Evolutionary conservation across 2,888 invertebrate species (phyloP).

Genomic region (Drosophila niveifrons): DNA sequence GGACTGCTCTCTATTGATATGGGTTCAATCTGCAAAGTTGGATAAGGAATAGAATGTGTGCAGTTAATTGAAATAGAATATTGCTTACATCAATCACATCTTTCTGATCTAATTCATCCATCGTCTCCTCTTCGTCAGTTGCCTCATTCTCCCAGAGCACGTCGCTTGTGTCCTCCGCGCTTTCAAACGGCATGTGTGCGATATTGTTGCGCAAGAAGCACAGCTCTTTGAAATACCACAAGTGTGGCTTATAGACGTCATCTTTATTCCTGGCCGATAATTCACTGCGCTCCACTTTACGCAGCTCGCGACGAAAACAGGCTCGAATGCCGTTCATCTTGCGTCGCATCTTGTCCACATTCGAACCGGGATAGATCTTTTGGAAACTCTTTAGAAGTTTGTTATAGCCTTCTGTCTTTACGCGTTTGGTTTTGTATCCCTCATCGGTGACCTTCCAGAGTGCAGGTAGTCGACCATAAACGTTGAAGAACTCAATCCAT

Average conservation of each 20-base stretch:
- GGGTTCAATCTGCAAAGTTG: not conserved
- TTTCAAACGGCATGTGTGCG: not conserved
- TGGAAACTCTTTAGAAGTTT: slow-evolving; percentile 33
- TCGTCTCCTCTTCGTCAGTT: not conserved
- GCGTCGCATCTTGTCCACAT: slow-evolving; percentile 50
- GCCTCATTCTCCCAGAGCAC: slow-evolving; percentile 9
- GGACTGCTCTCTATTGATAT: not conserved
- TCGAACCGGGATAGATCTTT: slow-evolving; percentile 41
- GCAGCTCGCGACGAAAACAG: slow-evolving; percentile 50
- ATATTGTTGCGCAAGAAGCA: slow-evolving; percentile 33
- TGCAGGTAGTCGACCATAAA: slow-evolving; percentile 41
- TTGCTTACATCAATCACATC: not conserved
- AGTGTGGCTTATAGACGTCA: slow-evolving; percentile 46
- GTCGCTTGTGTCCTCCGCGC: slow-evolving; percentile 4
- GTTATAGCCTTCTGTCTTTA: slow-evolving; percentile 16
- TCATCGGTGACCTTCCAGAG: slow-evolving; percentile 40
- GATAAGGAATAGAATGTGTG: not conserved
- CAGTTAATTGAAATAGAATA: not conserved
- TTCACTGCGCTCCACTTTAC: slow-evolving; percentile 56
- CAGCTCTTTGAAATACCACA: slow-evolving; percentile 50
- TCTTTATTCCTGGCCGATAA: not conserved
- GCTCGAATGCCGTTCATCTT: slow-evolving; percentile 50
- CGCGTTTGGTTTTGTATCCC: slow-evolving; percentile 37
- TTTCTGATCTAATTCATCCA: not conserved
- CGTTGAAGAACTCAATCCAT: slow-evolving; percentile 45